Base-by-base conservation (phyloP, 2,797 vertebrate genomes). In the Nasua narica region DNA sequence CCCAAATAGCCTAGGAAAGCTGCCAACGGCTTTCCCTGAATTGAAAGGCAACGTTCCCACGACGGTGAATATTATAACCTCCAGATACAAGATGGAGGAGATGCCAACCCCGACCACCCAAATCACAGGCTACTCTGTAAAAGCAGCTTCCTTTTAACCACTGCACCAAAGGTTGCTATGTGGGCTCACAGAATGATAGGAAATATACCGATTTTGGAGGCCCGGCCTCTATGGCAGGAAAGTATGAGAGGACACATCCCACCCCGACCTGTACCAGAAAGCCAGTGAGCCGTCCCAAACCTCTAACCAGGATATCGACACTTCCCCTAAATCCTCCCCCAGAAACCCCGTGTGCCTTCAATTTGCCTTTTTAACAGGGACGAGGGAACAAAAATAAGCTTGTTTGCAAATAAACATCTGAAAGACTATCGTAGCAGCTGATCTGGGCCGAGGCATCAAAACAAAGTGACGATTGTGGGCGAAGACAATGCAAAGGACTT, bases 381-480 rank as follows among this genome's bases (percentile, higher is more conserved):
- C 82, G 56, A 15, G 23, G 37, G 90, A 95, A 98, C 96, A 97
- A 96, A 97, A 97, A 91, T 62, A 74, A 88, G 62, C 69, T 91
- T 97, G 96, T 98, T 97, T 96, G 96, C 95, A 93, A 97, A 95
- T 91, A 98, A 98, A 97, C 97, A 97, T 98, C 91, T 93, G 93
- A 97, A 95, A 98, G 96, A 98, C 96, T 97, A 98, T 77, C 91
- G 2, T 95, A 96, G 8, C 98, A 98, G 98, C 98, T 99, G 98
- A 98, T 97, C 81, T 48, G 90, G 84, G 97, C 97, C 25, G 43
- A 98, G 96, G 97, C 98, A 97, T 84, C 95, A 90, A 95, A 96
- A 99, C 99, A 99, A 98, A 98, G 98, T 95, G 67, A 62, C 0
- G 16, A 98, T 98, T 99, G 98, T 99, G 76, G n/a, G 72, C n/a